A percentile compares a stretch with the other conserved stretches of the same genome.
These are phyloP conservation scores for Panthera uncia DNA, from an alignment of 2,113 vertebrate species.

Conservation along the genomic window DNA sequence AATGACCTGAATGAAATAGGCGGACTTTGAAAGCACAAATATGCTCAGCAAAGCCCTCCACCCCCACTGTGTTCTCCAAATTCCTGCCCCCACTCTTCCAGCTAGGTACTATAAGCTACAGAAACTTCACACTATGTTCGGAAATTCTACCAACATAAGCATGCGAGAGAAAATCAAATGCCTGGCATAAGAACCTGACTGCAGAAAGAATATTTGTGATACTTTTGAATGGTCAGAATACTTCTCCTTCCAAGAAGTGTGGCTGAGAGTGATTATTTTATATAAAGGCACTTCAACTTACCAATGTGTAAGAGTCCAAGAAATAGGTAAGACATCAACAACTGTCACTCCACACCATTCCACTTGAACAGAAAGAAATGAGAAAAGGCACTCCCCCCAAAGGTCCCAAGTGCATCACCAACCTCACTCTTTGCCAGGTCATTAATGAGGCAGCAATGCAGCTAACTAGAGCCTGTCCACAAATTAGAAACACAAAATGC, in stretches of 20 bases:
- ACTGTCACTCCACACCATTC: not conserved
- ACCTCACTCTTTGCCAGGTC: not conserved
- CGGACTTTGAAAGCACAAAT: constrained; percentile 10
- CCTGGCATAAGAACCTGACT: constrained; percentile 10
- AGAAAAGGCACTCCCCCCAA: not conserved
- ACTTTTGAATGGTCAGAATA: not conserved
- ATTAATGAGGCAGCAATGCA: not conserved
- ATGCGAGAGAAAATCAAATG: constrained; percentile 15
- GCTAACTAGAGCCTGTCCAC: not conserved
- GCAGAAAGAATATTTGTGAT: not conserved
- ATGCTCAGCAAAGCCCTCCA: not conserved
- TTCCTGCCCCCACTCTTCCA: not conserved
- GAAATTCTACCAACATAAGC: not conserved
- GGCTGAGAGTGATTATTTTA: not conserved
- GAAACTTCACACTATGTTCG: not conserved
- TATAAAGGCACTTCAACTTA: constrained; percentile 30
- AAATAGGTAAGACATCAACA: not conserved
- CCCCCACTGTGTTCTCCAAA: not conserved
- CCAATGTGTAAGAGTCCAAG: not conserved
- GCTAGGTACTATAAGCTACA: not conserved
- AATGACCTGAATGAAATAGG: not conserved
- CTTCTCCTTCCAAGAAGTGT: not conserved
- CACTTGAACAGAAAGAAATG: not conserved
- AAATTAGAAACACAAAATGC: constrained; percentile 3
- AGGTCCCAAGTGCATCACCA: not conserved